Evolutionary conservation across 2,113 vertebrate genomes (phyloP).

Genomic region (Cinclus mexicanus): DNA sequence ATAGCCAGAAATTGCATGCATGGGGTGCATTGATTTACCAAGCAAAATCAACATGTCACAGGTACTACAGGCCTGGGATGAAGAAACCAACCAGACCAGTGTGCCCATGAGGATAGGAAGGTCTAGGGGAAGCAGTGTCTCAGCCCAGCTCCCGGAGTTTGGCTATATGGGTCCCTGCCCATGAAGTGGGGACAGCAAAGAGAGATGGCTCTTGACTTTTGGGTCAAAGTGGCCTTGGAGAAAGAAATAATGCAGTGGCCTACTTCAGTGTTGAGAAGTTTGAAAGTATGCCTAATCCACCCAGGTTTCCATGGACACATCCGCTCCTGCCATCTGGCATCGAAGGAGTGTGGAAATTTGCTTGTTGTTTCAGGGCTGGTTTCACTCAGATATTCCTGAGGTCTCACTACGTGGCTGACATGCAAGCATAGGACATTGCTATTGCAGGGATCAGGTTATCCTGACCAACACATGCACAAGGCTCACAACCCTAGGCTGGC

Average conservation of each 20-base stretch:
- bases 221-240: neutral
- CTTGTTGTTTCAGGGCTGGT: neutral
- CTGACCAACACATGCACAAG: accelerated
- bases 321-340: constrained; percentile 12
- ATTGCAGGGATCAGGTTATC: neutral
- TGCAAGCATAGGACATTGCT: neutral
- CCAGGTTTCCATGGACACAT: neutral
- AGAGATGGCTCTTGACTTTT: neutral
- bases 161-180: neutral
- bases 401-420: accelerated
- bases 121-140: neutral
- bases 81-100: neutral
- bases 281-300: neutral
- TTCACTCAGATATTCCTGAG: neutral
- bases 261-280: neutral
- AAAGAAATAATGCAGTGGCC: neutral
- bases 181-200: neutral
- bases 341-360: neutral
- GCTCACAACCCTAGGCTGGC: accelerated
- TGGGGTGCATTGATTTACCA: neutral
- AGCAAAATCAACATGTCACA: neutral
- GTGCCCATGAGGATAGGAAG: accelerated
- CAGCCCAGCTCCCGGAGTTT: neutral
- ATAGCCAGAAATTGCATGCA: neutral
- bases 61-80: accelerated